phyloP scores from a whole-genome alignment of 2,888 invertebrate species.

The Aproaerema taeniolella region DNA sequence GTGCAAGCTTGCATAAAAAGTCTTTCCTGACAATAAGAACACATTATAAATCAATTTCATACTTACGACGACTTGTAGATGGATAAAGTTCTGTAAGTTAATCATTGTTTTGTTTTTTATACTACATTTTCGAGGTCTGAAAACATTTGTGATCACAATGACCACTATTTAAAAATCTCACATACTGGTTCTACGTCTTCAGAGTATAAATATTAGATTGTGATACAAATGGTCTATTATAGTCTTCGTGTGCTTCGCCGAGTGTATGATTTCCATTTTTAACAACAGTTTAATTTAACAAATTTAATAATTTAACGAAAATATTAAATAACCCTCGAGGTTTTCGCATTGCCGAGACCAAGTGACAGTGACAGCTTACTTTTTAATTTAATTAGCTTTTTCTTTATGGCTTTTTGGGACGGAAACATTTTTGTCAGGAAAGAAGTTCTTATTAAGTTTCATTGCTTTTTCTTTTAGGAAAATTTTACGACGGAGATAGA shows the following conservation, averaged over 20 bases:
- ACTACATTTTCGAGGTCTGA: too few relatives aligned
- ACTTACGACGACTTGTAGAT: too few relatives aligned
- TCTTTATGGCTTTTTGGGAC: too few relatives aligned
- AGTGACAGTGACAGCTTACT: neutral
- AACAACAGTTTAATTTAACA: neutral
- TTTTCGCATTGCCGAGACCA: neutral
- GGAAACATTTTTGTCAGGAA: slow-evolving; percentile 14
- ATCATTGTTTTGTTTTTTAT: too few relatives aligned
- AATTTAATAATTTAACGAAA: neutral
- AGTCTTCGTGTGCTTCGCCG: slow-evolving; percentile 41
- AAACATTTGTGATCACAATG: too few relatives aligned
- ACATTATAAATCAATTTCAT: too few relatives aligned
- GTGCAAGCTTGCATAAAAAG: too few relatives aligned
- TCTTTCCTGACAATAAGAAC: too few relatives aligned
- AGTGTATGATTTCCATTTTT: slow-evolving; percentile 51
- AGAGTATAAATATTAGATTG: slow-evolving; percentile 47
- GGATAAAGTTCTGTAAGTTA: too few relatives aligned
- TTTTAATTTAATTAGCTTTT: slow-evolving; percentile 31
- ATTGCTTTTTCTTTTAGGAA: slow-evolving; percentile 3
- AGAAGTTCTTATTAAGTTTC: slow-evolving; percentile 6
- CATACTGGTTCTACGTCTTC: too few relatives aligned
- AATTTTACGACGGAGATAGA: slow-evolving; percentile 4
- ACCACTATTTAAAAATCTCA: too few relatives aligned
- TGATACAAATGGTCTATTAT: slow-evolving; percentile 54
- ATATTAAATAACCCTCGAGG: neutral